Base-by-base conservation (phyloP, 2,113 vertebrate species). In the Orcinus orca region DNA sequence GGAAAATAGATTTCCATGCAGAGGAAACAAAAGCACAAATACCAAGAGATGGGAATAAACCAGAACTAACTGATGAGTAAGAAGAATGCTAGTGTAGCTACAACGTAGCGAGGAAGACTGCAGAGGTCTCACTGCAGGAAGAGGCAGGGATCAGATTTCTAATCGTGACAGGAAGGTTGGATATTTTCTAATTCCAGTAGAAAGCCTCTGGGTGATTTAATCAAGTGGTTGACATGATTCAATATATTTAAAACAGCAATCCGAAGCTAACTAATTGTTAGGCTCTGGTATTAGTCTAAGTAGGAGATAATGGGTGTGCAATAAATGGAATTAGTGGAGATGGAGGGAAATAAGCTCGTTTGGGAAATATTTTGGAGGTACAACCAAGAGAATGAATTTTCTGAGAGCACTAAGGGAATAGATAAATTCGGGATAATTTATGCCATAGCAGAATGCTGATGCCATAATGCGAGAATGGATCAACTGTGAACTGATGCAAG, bases 61-160 rank as follows among this genome's bases (percentile, higher is more conserved):
- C 9, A 26, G 50, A 4, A 6, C n/a, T n/a, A 80, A 85, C 0
- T 2, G 1, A 71, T 8, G 26, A 63, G 36, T 2, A 53, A 41
- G 31, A 73, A 55, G 21, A 74, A 50, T 47, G 3, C 8, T 76
- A 62, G 2, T 26, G 17, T 6, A 87, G 23, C 11, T 55, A 31
- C 6, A 33, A 4, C 17, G 23, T 1, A 33, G 41, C 23, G 5
- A 63, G 33, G 41, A 47, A 47, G 3, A 4, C 1, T 68, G 0
- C 10, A 65, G 67, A 38, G 20, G 2, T 53, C 31, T 90, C 68
- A 6, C 12, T 62, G 25, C 2, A 31, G 63, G 15, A 71, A 20
- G 31, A 70, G 5, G 12, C 4, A 84, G 18, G 65, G 12, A 15
- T n/a, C 3, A 15, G 5, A 87, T 50, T 93, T 89, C 62, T 79